Conservation (phyloP, 2,797 vertebrate genomes). For the Ispidina lecontei region DNA sequence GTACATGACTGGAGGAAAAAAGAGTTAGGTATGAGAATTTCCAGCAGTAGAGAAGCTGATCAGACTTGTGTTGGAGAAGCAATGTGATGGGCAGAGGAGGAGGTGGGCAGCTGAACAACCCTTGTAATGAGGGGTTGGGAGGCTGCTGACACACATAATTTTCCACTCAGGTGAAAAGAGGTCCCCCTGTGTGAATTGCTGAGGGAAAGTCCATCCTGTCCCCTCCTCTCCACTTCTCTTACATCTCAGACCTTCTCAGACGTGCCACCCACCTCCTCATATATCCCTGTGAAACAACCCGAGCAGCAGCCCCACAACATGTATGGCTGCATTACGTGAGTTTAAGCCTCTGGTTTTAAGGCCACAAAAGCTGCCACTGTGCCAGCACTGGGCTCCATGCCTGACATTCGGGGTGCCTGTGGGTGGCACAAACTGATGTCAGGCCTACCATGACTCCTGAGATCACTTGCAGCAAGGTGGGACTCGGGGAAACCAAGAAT, state of each 20-base stretch:
- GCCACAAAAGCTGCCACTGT: background rate
- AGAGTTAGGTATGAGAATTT: background rate
- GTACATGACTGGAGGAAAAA: background rate
- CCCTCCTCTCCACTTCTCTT: background rate
- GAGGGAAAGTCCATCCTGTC: background rate
- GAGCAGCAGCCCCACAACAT: background rate
- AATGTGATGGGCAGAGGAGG: background rate
- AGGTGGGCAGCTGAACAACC: background rate
- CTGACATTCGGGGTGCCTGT: background rate
- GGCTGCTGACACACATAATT: background rate
- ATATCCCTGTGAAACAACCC: background rate
- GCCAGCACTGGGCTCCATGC: background rate
- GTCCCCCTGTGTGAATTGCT: background rate
- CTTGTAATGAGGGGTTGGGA: background rate
- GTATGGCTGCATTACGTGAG: rapidly evolving
- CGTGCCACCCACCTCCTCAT: background rate
- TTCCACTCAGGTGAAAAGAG: background rate
- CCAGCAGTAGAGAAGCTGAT: background rate
- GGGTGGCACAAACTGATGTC: background rate
- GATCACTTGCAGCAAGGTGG: background rate
- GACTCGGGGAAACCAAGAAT: background rate
- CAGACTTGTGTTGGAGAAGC: background rate
- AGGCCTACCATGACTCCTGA: background rate
- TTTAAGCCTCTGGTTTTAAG: background rate
- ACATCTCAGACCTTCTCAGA: background rate